Evolutionary conservation across 1,140 invertebrate species (phyloP).

Genomic region (Anoplophora glabripennis): DNA sequence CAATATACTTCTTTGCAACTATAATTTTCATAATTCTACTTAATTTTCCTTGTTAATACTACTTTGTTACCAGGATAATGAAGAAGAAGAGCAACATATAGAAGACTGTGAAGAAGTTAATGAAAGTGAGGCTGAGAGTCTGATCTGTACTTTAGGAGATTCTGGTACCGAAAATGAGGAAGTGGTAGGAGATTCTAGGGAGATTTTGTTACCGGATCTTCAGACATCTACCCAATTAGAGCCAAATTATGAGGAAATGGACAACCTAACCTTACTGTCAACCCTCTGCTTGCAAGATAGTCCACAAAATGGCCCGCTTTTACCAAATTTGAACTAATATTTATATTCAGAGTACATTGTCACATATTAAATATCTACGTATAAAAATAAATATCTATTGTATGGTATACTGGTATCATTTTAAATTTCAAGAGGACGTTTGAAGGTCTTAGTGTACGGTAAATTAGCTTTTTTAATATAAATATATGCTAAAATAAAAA

Average conservation of each 20-base stretch:
- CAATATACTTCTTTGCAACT: no score
- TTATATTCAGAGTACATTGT: neutral
- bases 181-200: neutral
- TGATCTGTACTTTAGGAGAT: conserved; percentile 19
- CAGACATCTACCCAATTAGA: conserved; percentile 25
- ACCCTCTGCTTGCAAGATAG: conserved; percentile 41
- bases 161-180: conserved; percentile 17
- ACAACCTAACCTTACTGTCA: conserved; percentile 45
- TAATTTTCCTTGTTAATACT: neutral
- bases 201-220: conserved; percentile 33
- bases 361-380: neutral
- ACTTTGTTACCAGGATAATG: conserved; percentile 26
- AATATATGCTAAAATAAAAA: no score
- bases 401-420: no score
- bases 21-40: no score
- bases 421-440: no score
- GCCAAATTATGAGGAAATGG: conserved; percentile 47
- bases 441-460: no score
- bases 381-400: neutral
- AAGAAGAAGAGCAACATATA: conserved; percentile 42
- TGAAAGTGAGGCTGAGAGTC: conserved; percentile 28
- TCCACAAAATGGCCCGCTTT: conserved; percentile 13
- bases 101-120: conserved; percentile 42
- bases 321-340: conserved; percentile 6
- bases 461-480: no score